These are phyloP conservation scores for Cryptosula pallasiana DNA, from an alignment of 2,888 invertebrate species.

Conservation along the genomic window DNA sequence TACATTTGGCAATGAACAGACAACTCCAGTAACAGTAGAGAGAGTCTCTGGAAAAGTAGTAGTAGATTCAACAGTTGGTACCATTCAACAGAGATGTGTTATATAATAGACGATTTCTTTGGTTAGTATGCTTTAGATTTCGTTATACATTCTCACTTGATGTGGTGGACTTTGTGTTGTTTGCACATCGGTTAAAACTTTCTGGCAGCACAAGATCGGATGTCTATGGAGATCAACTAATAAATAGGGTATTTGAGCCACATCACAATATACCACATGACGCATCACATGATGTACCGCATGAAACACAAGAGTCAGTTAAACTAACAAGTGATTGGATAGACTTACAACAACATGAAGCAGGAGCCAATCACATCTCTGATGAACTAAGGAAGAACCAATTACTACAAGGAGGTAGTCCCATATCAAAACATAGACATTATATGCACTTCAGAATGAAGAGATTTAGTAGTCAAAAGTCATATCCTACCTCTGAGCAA, in stretches of 20 bases:
- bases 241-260: neutral
- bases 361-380: neutral
- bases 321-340: constrained; percentile 19
- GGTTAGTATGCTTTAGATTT: no score
- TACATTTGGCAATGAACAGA: no score
- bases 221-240: neutral
- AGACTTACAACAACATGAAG: neutral
- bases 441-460: neutral
- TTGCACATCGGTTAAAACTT: no score
- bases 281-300: constrained; percentile 5
- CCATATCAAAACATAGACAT: neutral
- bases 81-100: no score
- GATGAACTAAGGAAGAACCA: constrained; percentile 11
- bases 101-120: no score
- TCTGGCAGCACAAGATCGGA: neutral
- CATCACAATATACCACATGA: constrained; percentile 4
- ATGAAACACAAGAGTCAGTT: neutral
- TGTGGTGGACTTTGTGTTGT: no score
- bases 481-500: neutral
- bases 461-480: neutral
- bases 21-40: no score
- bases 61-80: no score
- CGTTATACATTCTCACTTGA: no score
- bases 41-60: no score
- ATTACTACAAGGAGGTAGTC: neutral